Percentiles rank a stretch among this genome's conserved stretches.
Evolutionary conservation across 1,140 invertebrate species (phyloP).

Genomic region (Bombus superbus): DNA sequence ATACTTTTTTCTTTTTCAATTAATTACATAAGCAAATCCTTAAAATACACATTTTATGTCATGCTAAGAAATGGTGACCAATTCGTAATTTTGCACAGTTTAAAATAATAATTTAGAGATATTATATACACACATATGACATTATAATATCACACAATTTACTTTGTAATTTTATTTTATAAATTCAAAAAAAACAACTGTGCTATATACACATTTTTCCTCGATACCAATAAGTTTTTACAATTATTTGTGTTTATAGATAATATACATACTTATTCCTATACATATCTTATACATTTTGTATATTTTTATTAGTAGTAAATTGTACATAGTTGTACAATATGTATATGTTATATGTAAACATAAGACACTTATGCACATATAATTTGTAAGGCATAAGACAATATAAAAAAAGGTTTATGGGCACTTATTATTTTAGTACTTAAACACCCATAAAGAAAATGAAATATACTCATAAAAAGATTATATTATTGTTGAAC

Average conservation of each 20-base stretch:
- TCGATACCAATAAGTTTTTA: neutral
- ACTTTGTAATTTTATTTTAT: conserved; percentile 40
- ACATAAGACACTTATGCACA: conserved; percentile 58
- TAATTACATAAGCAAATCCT: neutral
- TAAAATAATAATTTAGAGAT: conserved; percentile 5
- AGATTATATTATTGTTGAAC: conserved; percentile 21
- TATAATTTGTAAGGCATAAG: conserved; percentile 63
- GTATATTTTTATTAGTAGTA: conserved; percentile 76
- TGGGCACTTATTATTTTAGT: conserved; percentile 30
- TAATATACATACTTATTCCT: conserved; percentile 36
- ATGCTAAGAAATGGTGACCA: neutral
- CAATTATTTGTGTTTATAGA: conserved; percentile 11
- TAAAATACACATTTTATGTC: neutral
- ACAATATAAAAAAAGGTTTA: conserved; percentile 62
- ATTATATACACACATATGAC: conserved; percentile 4
- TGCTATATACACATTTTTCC: neutral
- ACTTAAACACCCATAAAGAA: conserved; percentile 12
- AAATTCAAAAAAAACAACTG: neutral
- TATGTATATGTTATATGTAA: conserved; percentile 37
- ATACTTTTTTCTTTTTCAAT: neutral
- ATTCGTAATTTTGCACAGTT: conserved; percentile 16
- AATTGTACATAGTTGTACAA: conserved; percentile 48
- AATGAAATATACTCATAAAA: neutral
- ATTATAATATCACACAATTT: neutral
- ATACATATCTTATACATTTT: conserved; percentile 75